Evolutionary conservation across 2,113 vertebrate species (phyloP).

Genomic region (Camelus dromedarius): DNA sequence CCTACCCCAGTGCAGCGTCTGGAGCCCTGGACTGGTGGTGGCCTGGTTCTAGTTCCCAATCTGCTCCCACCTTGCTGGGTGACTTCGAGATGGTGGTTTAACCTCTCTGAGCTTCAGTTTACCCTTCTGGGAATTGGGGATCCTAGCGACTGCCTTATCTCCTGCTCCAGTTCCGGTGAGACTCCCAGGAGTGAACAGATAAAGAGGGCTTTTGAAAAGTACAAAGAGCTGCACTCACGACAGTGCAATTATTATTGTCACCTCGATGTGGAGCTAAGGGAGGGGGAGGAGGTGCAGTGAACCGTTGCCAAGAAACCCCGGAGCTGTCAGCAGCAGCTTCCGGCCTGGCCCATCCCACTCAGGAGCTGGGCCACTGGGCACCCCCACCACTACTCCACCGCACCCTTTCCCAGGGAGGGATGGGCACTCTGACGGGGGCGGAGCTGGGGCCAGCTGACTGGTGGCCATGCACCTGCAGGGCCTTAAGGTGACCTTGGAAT

Average conservation of each 20-base stretch:
- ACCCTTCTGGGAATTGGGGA: constrained; percentile 39
- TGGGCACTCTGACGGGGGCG: neutral
- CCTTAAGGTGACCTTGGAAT: constrained; percentile 69
- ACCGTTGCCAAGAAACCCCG: constrained; percentile 77
- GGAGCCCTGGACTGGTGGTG: neutral
- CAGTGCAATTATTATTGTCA: constrained; percentile 62
- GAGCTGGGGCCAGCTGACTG: constrained; percentile 36
- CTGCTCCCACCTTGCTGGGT: neutral
- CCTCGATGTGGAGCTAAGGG: constrained; percentile 64
- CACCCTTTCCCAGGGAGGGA: neutral
- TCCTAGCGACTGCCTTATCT: constrained; percentile 34
- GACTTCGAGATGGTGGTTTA: neutral
- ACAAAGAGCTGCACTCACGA: constrained; percentile 58
- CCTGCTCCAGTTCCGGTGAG: constrained; percentile 48
- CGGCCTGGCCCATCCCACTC: constrained; percentile 46
- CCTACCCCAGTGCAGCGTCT: neutral
- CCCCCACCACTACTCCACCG: neutral
- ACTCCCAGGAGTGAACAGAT: constrained; percentile 60
- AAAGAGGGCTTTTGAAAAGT: constrained; percentile 73
- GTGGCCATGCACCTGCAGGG: neutral
- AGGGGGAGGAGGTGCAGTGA: constrained; percentile 31
- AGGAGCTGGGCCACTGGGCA: neutral
- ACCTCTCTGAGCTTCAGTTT: constrained; percentile 59
- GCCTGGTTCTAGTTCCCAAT: neutral
- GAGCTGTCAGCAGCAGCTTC: constrained; percentile 64